A percentile compares a stretch with the other conserved stretches of the same genome.
phyloP scores from a whole-genome alignment of 1,140 invertebrate genomes.

The Amphibalanus amphitrite region DNA sequence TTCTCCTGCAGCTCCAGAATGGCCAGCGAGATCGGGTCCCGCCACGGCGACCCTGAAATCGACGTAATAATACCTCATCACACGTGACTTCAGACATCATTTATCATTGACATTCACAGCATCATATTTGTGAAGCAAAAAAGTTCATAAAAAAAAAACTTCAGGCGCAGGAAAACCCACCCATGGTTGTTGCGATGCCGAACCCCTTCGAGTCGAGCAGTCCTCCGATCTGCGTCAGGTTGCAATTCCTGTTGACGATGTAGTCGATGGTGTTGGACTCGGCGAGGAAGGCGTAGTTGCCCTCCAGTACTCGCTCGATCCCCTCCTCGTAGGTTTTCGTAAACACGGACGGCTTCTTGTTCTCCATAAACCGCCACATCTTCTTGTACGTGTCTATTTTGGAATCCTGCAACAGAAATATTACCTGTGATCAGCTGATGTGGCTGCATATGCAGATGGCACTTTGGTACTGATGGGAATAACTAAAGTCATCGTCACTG shows the following conservation, averaged over 20 bases:
- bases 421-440: conserved; percentile 11
- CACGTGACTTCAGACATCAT: no score
- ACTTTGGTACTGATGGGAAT: no score
- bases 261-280: conserved; percentile 88
- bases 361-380: conserved; percentile 75
- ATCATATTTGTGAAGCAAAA: no score
- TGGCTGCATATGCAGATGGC: no score
- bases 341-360: conserved; percentile 50
- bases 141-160: no score
- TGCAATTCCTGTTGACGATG: conserved; percentile 70
- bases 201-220: conserved; percentile 79
- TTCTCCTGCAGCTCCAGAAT: conserved; percentile 58
- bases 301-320: conserved; percentile 50
- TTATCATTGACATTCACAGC: no score
- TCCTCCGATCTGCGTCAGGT: conserved; percentile 82
- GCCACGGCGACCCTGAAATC: conserved; percentile 52
- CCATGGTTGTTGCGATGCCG: conserved; percentile 72
- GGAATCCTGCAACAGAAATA: conserved; percentile 39
- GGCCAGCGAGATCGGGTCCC: conserved; percentile 53
- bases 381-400: conserved; percentile 68
- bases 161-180: conserved; percentile 28
- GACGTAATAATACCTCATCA: no score
- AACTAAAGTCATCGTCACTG: no score
- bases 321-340: conserved; percentile 51
- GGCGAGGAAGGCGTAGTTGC: conserved; percentile 83